Conservation (phyloP, 2,113 vertebrate species). For the Periophthalmodon schlosseri region DNA sequence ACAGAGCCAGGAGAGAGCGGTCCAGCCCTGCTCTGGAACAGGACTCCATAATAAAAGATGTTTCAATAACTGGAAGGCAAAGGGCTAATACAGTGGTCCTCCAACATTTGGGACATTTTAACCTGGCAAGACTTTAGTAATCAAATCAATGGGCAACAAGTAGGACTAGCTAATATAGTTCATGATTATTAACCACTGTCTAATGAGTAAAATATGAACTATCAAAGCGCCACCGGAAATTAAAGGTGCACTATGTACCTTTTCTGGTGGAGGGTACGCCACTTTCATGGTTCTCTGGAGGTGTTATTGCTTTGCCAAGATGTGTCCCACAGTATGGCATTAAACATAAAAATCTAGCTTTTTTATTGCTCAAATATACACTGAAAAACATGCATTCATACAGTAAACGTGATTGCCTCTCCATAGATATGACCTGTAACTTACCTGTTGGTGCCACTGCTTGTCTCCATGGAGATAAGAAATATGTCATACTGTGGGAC, state of each 20-base stretch:
- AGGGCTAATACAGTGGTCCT: slow-evolving; percentile 26
- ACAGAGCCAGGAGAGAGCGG: slow-evolving; percentile 4
- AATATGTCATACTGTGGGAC: no score
- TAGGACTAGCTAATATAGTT: not conserved
- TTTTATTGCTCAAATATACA: no score
- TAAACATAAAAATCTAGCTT: no score
- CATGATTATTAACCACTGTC: not conserved
- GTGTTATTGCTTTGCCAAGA: not conserved
- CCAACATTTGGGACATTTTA: not conserved
- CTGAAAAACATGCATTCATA: no score
- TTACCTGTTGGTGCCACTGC: no score
- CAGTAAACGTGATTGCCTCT: no score
- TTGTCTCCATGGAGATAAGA: no score
- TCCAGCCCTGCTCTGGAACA: slow-evolving; percentile 27
- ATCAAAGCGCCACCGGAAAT: not conserved
- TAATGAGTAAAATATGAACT: not conserved
- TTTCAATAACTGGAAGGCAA: slow-evolving; percentile 38
- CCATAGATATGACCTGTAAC: no score
- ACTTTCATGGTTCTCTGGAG: no score
- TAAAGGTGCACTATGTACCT: not conserved
- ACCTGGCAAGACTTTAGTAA: not conserved
- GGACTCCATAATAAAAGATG: slow-evolving; percentile 32
- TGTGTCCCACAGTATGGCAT: not conserved
- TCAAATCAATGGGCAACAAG: not conserved
- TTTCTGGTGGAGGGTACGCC: not conserved